phyloP scores from a whole-genome alignment of 2,113 vertebrate species.

The Limanda limanda region DNA sequence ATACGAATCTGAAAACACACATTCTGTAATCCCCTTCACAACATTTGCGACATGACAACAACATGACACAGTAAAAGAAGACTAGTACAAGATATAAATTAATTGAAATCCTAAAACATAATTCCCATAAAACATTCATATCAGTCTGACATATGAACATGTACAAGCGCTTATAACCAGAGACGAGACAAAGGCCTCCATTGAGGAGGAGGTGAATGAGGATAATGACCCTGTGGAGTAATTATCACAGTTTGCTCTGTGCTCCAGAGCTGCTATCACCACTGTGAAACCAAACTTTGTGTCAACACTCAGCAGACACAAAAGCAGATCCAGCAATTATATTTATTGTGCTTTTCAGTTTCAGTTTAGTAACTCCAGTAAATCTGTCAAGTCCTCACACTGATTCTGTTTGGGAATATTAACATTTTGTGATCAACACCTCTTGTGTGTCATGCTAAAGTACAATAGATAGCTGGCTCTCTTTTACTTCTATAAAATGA shows the following conservation, averaged over 20 bases:
- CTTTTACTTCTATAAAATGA: no score
- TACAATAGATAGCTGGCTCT: no score
- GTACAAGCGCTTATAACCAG: neutral
- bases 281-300: constrained; percentile 15
- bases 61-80: neutral
- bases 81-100: neutral
- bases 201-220: neutral
- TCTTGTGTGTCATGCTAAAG: no score
- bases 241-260: constrained; percentile 5
- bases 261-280: neutral
- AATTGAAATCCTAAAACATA: neutral
- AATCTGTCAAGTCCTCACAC: no score
- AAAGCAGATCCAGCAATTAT: neutral
- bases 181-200: neutral
- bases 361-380: neutral
- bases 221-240: constrained; percentile 12
- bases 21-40: neutral
- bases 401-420: no score
- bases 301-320: neutral
- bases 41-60: neutral
- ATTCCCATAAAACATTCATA: no score
- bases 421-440: no score
- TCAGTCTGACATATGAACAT: neutral
- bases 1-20: neutral
- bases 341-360: constrained; percentile 1